A percentile compares a stretch with the other conserved stretches of the same genome.
phyloP scores from a whole-genome alignment of 2,113 vertebrate genomes.

The Echinops telfairi region DNA sequence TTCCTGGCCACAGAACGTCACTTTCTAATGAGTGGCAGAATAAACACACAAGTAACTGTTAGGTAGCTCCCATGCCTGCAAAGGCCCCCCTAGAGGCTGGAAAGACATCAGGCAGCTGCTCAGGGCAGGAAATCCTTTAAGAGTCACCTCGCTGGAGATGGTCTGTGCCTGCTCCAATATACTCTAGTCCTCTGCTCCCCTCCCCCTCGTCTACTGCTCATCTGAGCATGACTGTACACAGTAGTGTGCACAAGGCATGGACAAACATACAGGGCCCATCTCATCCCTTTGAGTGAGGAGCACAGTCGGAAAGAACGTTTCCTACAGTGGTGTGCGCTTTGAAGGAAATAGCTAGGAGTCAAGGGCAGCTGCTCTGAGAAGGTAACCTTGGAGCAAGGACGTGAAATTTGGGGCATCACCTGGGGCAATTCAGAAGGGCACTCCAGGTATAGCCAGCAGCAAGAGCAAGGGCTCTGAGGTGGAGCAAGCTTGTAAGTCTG shows the following conservation, averaged over 20 bases:
- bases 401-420: neutral
- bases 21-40: neutral
- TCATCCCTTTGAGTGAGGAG: neutral
- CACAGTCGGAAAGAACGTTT: neutral
- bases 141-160: neutral
- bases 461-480: neutral
- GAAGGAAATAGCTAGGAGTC: neutral
- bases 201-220: neutral
- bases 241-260: neutral
- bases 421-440: neutral
- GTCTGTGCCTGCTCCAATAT: neutral
- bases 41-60: neutral
- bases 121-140: neutral
- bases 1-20: neutral
- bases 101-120: too few relatives aligned
- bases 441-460: neutral
- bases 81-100: too few relatives aligned
- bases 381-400: neutral
- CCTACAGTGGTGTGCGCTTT: too few relatives aligned
- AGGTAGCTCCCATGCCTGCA: neutral
- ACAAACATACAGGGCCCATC: neutral
- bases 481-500: constrained; percentile 11
- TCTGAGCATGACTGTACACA: neutral
- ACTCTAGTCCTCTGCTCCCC: neutral
- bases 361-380: neutral